phyloP scores from a whole-genome alignment of 2,797 vertebrate genomes.

The Crax fasciolata region DNA sequence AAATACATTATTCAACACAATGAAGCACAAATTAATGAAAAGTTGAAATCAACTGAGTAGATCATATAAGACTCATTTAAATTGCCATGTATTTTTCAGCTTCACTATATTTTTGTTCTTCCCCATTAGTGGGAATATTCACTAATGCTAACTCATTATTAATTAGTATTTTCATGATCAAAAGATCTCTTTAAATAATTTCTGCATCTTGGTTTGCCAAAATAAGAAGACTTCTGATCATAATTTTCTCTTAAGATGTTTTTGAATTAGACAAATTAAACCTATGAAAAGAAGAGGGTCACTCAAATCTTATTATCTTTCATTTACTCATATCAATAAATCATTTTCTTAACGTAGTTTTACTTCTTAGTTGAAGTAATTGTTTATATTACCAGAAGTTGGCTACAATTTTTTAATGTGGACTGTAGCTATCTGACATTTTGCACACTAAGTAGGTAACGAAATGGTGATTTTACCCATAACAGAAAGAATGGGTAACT shows the following conservation, averaged over 20 bases:
- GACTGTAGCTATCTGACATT: constrained; percentile 39
- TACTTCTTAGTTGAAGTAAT: not conserved
- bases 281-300: not conserved
- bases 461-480: constrained; percentile 70
- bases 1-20: not conserved
- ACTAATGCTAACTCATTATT: constrained; percentile 16
- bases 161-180: constrained; percentile 28
- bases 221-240: constrained; percentile 16
- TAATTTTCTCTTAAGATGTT: constrained; percentile 1
- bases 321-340: constrained; percentile 33
- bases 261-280: constrained; percentile 32
- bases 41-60: not conserved
- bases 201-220: constrained; percentile 20
- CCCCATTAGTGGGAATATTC: not conserved
- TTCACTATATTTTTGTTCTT: not conserved
- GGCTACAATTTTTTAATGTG: not conserved
- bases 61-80: not conserved
- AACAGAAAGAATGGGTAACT: constrained; percentile 79
- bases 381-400: constrained; percentile 48
- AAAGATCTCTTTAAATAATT: constrained; percentile 42
- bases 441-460: constrained; percentile 64
- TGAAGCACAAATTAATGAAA: not conserved
- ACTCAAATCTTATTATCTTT: constrained; percentile 5
- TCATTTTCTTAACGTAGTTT: constrained; percentile 18
- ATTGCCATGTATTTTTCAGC: not conserved